Percentiles rank a stretch among this genome's conserved stretches.
Evolutionary conservation across 1,140 invertebrate species (phyloP).

Genomic region (Dendroctonus valens): DNA sequence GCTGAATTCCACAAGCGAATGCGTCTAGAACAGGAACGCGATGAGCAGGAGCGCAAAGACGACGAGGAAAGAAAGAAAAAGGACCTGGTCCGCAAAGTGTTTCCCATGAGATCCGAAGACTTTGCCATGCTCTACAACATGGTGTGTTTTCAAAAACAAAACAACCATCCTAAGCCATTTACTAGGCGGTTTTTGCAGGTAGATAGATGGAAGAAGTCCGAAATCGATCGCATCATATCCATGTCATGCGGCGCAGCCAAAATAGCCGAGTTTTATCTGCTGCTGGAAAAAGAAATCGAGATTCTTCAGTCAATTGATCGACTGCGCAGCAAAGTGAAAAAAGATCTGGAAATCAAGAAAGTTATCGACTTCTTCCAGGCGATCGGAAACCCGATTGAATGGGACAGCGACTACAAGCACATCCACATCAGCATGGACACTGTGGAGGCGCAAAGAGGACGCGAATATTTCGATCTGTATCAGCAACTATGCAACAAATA

Average conservation of each 20-base stretch:
- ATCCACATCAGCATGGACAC: slow-evolving; percentile 63
- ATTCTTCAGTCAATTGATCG: slow-evolving; percentile 61
- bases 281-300: slow-evolving; percentile 64
- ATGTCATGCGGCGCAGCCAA: slow-evolving; percentile 59
- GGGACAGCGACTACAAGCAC: slow-evolving; percentile 59
- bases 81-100: slow-evolving; percentile 59
- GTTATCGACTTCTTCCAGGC: slow-evolving; percentile 59
- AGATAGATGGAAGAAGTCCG: slow-evolving; percentile 62
- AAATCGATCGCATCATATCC: slow-evolving; percentile 58
- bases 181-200: slow-evolving; percentile 39
- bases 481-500: slow-evolving; percentile 54
- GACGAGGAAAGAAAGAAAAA: slow-evolving; percentile 53
- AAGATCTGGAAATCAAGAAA: slow-evolving; percentile 55
- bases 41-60: slow-evolving; percentile 52
- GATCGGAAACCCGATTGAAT: slow-evolving; percentile 61
- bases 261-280: slow-evolving; percentile 59
- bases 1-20: slow-evolving; percentile 55
- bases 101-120: slow-evolving; percentile 60
- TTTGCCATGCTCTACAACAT: slow-evolving; percentile 63
- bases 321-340: slow-evolving; percentile 57
- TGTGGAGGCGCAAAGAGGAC: slow-evolving; percentile 63
- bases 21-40: slow-evolving; percentile 53
- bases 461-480: slow-evolving; percentile 60
- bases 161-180: neutral
- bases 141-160: slow-evolving; percentile 35